Evolutionary conservation across 2,888 invertebrate genomes (phyloP).

Genomic region (Drosophila antonietae): DNA sequence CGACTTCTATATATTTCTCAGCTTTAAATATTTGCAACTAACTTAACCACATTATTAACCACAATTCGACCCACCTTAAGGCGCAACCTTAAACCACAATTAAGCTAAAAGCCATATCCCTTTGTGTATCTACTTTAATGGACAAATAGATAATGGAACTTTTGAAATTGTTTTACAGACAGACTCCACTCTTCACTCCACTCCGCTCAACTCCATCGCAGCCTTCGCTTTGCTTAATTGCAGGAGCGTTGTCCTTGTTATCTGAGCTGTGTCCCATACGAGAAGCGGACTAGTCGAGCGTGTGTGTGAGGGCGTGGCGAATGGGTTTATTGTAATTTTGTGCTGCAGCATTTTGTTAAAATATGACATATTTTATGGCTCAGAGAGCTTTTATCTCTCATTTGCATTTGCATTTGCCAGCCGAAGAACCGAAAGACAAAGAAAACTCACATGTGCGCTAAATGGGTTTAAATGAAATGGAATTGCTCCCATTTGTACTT

Average conservation of each 20-base stretch:
- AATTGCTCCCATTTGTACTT: constrained; percentile 83
- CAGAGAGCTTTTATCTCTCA: constrained; percentile 78
- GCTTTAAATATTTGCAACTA: neutral
- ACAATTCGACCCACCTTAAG: constrained; percentile 1
- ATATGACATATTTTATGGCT: constrained; percentile 83
- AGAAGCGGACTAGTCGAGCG: constrained; percentile 45
- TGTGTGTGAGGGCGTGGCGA: constrained; percentile 58
- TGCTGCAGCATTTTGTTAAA: constrained; percentile 78
- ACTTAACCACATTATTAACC: constrained; percentile 4
- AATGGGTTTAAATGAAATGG: constrained; percentile 70
- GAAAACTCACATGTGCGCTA: constrained; percentile 42
- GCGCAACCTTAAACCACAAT: constrained; percentile 9
- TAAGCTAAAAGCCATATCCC: constrained; percentile 8
- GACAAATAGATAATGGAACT: constrained; percentile 74
- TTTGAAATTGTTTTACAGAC: constrained; percentile 67
- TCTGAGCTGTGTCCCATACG: constrained; percentile 71
- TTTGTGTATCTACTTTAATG: constrained; percentile 67
- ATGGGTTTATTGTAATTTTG: constrained; percentile 82
- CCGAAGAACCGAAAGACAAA: constrained; percentile 4
- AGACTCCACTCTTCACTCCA: constrained; percentile 7
- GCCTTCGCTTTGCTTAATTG: constrained; percentile 49
- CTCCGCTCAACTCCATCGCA: neutral
- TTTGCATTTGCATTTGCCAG: constrained; percentile 68
- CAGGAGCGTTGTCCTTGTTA: constrained; percentile 53
- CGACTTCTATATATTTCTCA: neutral